Conservation (phyloP, 1,140 invertebrate species). For the Spodoptera litura region DNA sequence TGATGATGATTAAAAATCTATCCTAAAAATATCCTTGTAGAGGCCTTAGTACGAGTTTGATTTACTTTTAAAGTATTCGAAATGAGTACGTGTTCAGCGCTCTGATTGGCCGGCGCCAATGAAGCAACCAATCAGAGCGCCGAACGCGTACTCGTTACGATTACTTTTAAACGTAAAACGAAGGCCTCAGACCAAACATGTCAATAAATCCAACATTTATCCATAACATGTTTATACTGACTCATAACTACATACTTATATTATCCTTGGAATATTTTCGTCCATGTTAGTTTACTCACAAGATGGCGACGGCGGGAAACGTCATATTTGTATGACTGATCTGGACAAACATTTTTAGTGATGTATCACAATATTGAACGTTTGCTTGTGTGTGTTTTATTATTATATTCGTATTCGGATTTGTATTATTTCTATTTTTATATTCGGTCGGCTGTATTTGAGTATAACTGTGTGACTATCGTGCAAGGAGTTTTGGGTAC, state of each 20-base stretch:
- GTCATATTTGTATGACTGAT: conserved; percentile 52
- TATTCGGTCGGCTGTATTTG: background rate
- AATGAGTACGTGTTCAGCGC: too few relatives aligned
- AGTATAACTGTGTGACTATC: background rate
- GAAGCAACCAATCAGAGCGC: too few relatives aligned
- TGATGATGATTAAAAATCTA: too few relatives aligned
- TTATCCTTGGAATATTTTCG: conserved; percentile 45
- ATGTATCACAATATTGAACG: conserved; percentile 62
- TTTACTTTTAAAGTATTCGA: too few relatives aligned
- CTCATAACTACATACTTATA: conserved; percentile 13
- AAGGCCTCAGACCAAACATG: background rate
- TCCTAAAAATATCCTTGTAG: background rate
- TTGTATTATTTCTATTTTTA: conserved; percentile 1
- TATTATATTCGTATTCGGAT: conserved; percentile 56
- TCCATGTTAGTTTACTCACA: conserved; percentile 56
- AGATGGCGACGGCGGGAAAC: conserved; percentile 53
- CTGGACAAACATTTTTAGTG: conserved; percentile 65
- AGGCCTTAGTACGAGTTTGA: too few relatives aligned
- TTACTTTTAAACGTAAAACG: too few relatives aligned
- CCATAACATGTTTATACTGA: conserved; percentile 35
- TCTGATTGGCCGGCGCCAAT: too few relatives aligned
- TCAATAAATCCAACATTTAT: conserved; percentile 2
- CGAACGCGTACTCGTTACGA: too few relatives aligned
- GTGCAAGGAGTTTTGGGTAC: too few relatives aligned
- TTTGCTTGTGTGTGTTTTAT: conserved; percentile 51